Percentiles rank a stretch among this genome's conserved stretches.
These are phyloP conservation scores for Oryzias sinensis DNA, from an alignment of 2,797 vertebrate genomes.

Conservation along the genomic window DNA sequence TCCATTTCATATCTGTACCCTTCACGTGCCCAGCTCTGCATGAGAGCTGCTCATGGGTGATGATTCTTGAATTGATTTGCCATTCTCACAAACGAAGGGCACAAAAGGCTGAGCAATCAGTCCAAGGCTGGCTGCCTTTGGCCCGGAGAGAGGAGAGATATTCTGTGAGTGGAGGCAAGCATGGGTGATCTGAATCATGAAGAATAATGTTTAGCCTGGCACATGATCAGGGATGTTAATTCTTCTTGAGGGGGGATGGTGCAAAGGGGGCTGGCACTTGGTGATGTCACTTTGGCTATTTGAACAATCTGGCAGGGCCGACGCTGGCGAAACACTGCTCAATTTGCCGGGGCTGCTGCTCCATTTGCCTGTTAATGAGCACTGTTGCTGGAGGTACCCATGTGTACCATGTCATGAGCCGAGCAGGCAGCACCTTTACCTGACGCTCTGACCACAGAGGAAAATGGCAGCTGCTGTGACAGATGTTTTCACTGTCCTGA, in stretches of 20 bases:
- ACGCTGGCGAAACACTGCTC: slow-evolving; percentile 71
- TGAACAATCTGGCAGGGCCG: slow-evolving; percentile 74
- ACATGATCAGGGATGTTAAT: slow-evolving; percentile 81
- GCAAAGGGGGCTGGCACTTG: slow-evolving; percentile 65
- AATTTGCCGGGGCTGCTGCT: slow-evolving; percentile 75
- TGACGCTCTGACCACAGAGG: slow-evolving; percentile 73
- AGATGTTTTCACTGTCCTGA: slow-evolving; percentile 77
- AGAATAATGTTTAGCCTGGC: slow-evolving; percentile 84
- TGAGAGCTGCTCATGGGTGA: slow-evolving; percentile 69
- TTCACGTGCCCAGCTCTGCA: slow-evolving; percentile 56
- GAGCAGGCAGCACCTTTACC: slow-evolving; percentile 78
- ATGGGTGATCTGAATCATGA: slow-evolving; percentile 81
- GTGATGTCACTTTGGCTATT: slow-evolving; percentile 78
- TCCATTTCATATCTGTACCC: slow-evolving; percentile 69
- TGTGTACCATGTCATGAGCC: slow-evolving; percentile 78
- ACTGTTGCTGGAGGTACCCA: slow-evolving; percentile 80
- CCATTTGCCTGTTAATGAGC: slow-evolving; percentile 84
- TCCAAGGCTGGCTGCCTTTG: slow-evolving; percentile 74
- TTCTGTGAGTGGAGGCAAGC: slow-evolving; percentile 69
- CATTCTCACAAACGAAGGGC: slow-evolving; percentile 71
- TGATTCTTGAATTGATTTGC: slow-evolving; percentile 75
- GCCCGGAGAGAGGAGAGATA: slow-evolving; percentile 67
- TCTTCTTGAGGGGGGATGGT: slow-evolving; percentile 35
- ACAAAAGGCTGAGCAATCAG: slow-evolving; percentile 78
- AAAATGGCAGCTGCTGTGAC: slow-evolving; percentile 76